Evolutionary conservation across 2,113 vertebrate species (phyloP), one percentile per base, ranked within the genome.

Genomic region (Aix galericulata): DNA sequence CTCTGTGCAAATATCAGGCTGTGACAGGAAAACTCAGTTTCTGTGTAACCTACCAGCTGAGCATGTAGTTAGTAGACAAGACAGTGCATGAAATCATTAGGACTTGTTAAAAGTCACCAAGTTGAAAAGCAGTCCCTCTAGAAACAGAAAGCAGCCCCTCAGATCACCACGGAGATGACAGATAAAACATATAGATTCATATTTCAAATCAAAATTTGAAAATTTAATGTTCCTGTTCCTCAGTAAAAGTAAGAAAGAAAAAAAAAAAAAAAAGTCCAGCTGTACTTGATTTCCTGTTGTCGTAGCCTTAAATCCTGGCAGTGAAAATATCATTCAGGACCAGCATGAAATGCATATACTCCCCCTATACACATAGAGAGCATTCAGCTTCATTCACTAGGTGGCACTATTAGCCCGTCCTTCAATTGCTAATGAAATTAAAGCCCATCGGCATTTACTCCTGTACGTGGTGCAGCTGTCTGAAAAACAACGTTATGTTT

Each of bases 371-470:
- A 13, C 18, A 46, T 7, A 9, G 8, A 71, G 10, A 88, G 38
- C 32, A 77, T 44, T 78, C 42, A 56, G 82, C 4, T 13, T 9
- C 52, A 0, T 6, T 91, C 98, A 84, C 97, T 93, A 98, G 98
- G 75, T 97, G 98, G 97, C 97, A 96, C 59, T 84, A 69, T 67
- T 34, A 86, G 67, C 14, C 83, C 21, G 50, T n/a, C 91, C 88
- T 91, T 58, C 14, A 4, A 13, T 10, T 2, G 5, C 13, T 55
- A 56, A 66, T 3, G 11, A 2, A 8, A 5, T 26, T 5, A 22
- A 22, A 86, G 29, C 1, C 17, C 58, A 3, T 34, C 3, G 1
- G 9, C 18, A 13, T 68, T 82, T 73, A 64, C 53, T 42, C 8
- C 20, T 6, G 0, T 0, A 25, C 12, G 0, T 16, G 22, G 3